Percentiles rank a stretch among this genome's conserved stretches.
These are phyloP conservation scores for Sycophila texana DNA, from an alignment of 2,888 invertebrate species.

Conservation along the genomic window DNA sequence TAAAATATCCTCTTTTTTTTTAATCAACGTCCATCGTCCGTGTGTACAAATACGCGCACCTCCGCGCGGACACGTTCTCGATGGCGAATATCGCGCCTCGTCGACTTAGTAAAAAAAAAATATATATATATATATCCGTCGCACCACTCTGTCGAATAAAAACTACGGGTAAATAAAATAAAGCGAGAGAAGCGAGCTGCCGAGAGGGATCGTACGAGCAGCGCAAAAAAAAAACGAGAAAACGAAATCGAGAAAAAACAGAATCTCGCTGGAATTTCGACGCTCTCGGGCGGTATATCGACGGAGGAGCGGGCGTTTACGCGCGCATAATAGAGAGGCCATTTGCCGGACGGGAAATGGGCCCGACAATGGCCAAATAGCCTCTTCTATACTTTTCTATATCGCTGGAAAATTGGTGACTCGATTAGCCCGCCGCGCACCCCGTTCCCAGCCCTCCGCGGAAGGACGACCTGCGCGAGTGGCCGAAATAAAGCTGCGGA, in stretches of 20 bases:
- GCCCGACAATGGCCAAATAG: constrained; percentile 48
- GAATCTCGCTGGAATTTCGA: background rate
- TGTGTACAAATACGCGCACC: background rate
- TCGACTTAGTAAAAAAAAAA: constrained; percentile 1
- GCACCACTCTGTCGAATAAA: background rate
- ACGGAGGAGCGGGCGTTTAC: no score
- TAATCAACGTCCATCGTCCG: constrained; percentile 29
- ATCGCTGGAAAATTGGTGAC: constrained; percentile 71
- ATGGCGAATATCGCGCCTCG: constrained; percentile 25
- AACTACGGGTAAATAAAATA: constrained; percentile 31
- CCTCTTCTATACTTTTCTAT: constrained; percentile 65
- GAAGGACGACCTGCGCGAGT: background rate
- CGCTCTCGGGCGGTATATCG: background rate
- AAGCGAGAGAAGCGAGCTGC: background rate
- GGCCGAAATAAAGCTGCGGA: background rate
- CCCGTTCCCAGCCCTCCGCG: constrained; percentile 61
- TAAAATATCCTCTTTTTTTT: constrained; percentile 46
- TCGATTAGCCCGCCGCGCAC: constrained; percentile 72
- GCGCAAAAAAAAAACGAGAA: constrained; percentile 1
- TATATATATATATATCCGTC: constrained; percentile 24
- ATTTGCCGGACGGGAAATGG: constrained; percentile 40
- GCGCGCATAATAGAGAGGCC: constrained; percentile 36
- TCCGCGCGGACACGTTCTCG: constrained; percentile 6
- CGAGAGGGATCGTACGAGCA: background rate
- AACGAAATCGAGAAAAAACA: background rate